Evolutionary conservation across 1,140 invertebrate genomes (phyloP).

Genomic region (Brachionus calyciflorus): DNA sequence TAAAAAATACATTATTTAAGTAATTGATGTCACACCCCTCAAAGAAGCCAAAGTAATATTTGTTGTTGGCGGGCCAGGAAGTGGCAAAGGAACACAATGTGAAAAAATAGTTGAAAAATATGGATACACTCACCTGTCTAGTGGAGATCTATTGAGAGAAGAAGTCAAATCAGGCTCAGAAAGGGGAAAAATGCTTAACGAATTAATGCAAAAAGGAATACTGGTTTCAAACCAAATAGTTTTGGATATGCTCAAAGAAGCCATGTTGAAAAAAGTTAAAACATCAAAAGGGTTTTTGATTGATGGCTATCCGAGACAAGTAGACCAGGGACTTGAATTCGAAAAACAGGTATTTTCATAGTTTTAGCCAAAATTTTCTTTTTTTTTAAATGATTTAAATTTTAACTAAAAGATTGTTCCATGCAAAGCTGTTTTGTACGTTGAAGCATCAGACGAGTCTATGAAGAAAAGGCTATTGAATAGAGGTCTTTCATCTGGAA

Average conservation of each 20-base stretch:
- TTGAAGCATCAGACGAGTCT: slow-evolving; percentile 78
- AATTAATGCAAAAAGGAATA: slow-evolving; percentile 81
- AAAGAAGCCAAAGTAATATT: slow-evolving; percentile 13
- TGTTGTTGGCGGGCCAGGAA: slow-evolving; percentile 44
- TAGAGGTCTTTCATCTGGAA: slow-evolving; percentile 80
- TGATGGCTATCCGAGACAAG: slow-evolving; percentile 81
- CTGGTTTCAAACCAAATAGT: slow-evolving; percentile 69
- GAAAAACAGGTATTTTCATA: slow-evolving; percentile 65
- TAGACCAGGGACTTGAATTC: slow-evolving; percentile 77
- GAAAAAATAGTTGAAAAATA: slow-evolving; percentile 82
- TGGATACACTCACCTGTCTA: slow-evolving; percentile 73
- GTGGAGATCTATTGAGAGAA: slow-evolving; percentile 80
- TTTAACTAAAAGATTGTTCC: background rate
- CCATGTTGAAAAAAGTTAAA: slow-evolving; percentile 55
- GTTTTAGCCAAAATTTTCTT: background rate
- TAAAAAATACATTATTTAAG: slow-evolving; percentile 23
- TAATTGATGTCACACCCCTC: background rate
- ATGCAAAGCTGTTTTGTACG: background rate
- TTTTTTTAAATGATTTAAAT: background rate
- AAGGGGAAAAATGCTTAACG: slow-evolving; percentile 70
- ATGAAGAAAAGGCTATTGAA: slow-evolving; percentile 78
- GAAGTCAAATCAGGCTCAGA: slow-evolving; percentile 83
- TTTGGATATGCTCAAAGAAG: slow-evolving; percentile 55
- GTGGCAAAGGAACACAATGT: slow-evolving; percentile 78
- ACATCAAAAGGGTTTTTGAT: slow-evolving; percentile 71